These are phyloP conservation scores for Nothobranchius furzeri DNA, from an alignment of 2,113 vertebrate species.

Conservation along the genomic window DNA sequence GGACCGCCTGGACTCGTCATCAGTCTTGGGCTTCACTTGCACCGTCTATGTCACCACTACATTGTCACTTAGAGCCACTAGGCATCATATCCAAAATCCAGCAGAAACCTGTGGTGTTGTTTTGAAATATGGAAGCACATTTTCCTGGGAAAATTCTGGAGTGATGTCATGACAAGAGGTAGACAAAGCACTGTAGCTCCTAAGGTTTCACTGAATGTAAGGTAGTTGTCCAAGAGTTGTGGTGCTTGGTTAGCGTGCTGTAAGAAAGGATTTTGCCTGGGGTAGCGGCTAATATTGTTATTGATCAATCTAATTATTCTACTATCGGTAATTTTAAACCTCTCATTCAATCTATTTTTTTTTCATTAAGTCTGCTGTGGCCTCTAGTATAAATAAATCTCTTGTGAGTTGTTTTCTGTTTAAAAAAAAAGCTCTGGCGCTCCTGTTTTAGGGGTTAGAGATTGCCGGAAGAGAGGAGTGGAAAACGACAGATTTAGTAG, in stretches of 20 bases:
- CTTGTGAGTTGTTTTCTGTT: no score
- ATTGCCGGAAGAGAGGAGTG: no score
- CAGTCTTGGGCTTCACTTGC: conserved; percentile 63
- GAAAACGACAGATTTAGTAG: no score
- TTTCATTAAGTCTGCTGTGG: no score
- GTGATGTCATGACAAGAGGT: conserved; percentile 32
- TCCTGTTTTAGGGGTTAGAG: no score
- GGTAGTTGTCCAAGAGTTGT: background rate
- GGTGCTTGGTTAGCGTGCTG: background rate
- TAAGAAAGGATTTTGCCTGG: background rate
- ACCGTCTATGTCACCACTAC: conserved; percentile 68
- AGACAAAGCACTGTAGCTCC: conserved; percentile 14
- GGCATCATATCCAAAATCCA: conserved; percentile 62
- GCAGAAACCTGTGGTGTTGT: conserved; percentile 49
- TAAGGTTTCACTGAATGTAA: conserved; percentile 12
- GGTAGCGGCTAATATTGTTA: no score
- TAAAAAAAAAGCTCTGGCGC: no score
- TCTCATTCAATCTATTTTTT: no score
- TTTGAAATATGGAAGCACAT: conserved; percentile 39
- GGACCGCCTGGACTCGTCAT: conserved; percentile 61
- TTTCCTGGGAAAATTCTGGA: conserved; percentile 24
- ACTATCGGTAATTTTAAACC: no score
- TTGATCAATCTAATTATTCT: no score
- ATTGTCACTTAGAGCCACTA: conserved; percentile 63
- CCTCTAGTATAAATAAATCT: no score